Evolutionary conservation across 2,113 vertebrate species (phyloP).

Genomic region (Megalops atlanticus): DNA sequence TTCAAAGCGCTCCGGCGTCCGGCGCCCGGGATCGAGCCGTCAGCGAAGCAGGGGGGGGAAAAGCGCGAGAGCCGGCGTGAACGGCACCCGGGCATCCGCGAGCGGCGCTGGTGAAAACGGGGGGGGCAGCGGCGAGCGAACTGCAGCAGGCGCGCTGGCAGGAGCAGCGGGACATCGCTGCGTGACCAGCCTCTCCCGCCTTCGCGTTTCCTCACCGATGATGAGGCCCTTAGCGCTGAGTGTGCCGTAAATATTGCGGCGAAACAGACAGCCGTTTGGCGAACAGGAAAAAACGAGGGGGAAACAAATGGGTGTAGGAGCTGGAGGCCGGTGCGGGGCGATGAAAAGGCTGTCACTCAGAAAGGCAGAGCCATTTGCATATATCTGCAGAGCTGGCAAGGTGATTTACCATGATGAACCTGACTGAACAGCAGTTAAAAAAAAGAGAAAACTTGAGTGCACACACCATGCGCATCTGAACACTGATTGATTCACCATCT

Average conservation of each 20-base stretch:
- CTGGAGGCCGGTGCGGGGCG: neutral
- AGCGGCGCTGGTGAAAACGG: neutral
- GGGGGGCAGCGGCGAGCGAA: neutral
- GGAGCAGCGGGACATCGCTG: neutral
- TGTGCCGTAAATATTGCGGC: neutral
- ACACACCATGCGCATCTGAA: neutral
- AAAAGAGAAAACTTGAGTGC: conserved; percentile 17
- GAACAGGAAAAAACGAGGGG: neutral
- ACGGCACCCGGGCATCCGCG: neutral
- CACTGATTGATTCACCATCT: conserved; percentile 25
- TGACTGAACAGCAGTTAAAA: conserved; percentile 23
- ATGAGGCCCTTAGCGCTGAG: neutral
- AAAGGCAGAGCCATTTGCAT: conserved; percentile 8
- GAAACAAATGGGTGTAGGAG: neutral
- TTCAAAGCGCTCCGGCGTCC: conserved; percentile 22
- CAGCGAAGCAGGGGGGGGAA: neutral
- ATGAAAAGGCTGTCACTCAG: neutral
- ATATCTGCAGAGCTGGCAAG: neutral
- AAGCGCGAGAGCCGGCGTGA: neutral
- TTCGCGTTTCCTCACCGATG: neutral
- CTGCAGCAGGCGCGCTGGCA: neutral
- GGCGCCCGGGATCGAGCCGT: neutral
- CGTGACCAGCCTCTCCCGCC: neutral
- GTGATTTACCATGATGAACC: conserved; percentile 6
- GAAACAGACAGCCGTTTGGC: neutral